Evolutionary conservation across 1,140 invertebrate genomes (phyloP).

Genomic region (Teleopsis dalmanni): DNA sequence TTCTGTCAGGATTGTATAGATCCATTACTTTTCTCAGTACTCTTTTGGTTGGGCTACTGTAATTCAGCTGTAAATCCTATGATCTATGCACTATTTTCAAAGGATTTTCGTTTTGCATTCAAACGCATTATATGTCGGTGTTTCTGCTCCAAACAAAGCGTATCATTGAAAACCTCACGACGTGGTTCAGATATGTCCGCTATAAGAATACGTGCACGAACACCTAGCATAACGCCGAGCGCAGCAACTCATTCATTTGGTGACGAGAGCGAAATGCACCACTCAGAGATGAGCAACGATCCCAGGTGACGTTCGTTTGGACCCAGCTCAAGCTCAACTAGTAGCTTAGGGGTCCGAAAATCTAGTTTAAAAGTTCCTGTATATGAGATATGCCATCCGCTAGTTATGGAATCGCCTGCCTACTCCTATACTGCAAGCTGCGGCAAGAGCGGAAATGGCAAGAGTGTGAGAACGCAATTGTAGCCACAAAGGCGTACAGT

Average conservation of each 20-base stretch:
- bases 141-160: slow-evolving; percentile 39
- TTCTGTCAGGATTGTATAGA: slow-evolving; percentile 62
- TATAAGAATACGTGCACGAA: slow-evolving; percentile 46
- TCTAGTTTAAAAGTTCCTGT: slow-evolving; percentile 36
- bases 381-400: slow-evolving; percentile 42
- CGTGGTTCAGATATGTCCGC: slow-evolving; percentile 62
- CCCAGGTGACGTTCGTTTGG: slow-evolving; percentile 50
- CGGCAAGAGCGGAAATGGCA: background rate
- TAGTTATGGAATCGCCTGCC: slow-evolving; percentile 39
- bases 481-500: slow-evolving; percentile 17
- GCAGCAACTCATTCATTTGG: slow-evolving; percentile 45
- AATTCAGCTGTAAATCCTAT: slow-evolving; percentile 86
- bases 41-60: slow-evolving; percentile 89
- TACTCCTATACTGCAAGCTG: slow-evolving; percentile 32
- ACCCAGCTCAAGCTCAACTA: slow-evolving; percentile 41
- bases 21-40: slow-evolving; percentile 64
- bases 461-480: slow-evolving; percentile 25
- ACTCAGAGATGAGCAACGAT: slow-evolving; percentile 45
- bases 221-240: slow-evolving; percentile 47
- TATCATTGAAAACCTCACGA: slow-evolving; percentile 41
- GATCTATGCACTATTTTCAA: slow-evolving; percentile 80
- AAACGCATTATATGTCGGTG: slow-evolving; percentile 64
- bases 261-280: slow-evolving; percentile 49
- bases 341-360: slow-evolving; percentile 41
- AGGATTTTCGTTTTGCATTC: slow-evolving; percentile 76